These are phyloP conservation scores for Nomada fucata DNA, from an alignment of 2,888 invertebrate genomes.

Conservation along the genomic window DNA sequence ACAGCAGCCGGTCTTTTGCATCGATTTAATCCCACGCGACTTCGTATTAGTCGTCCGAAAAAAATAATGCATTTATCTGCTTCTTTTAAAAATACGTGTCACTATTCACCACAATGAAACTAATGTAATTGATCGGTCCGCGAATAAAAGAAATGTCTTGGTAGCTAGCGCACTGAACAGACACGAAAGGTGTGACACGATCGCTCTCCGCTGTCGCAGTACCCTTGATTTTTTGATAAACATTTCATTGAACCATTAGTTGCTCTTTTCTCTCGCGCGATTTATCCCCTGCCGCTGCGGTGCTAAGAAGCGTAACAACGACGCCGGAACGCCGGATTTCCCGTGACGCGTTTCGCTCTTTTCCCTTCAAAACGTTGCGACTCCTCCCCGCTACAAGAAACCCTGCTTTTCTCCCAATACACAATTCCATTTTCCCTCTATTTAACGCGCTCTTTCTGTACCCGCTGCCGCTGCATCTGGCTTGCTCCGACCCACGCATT, in stretches of 20 bases:
- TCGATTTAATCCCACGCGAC: conserved; percentile 46
- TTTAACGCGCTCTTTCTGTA: conserved; percentile 1
- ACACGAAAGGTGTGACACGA: conserved; percentile 46
- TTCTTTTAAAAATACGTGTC: neutral
- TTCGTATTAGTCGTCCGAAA: neutral
- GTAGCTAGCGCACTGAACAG: conserved; percentile 71
- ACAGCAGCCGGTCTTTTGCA: neutral
- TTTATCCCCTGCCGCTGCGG: conserved; percentile 40
- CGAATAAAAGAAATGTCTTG: conserved; percentile 41
- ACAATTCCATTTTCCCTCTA: conserved; percentile 6
- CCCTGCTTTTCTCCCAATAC: conserved; percentile 7
- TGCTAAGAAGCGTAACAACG: conserved; percentile 64
- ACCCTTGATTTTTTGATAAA: conserved; percentile 68
- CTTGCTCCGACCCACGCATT: neutral
- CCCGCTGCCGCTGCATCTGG: neutral
- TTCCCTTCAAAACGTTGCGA: conserved; percentile 20
- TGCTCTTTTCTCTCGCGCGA: conserved; percentile 47
- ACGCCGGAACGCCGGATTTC: conserved; percentile 50
- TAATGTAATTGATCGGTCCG: conserved; percentile 33
- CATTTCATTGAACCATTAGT: conserved; percentile 56
- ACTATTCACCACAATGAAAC: conserved; percentile 52
- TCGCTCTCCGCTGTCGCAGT: conserved; percentile 4
- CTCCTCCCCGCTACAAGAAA: conserved; percentile 28
- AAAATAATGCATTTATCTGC: conserved; percentile 12
- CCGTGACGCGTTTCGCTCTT: conserved; percentile 34